Evolutionary conservation across 2,888 invertebrate genomes (phyloP), one percentile per base, ranked within the genome.

Genomic region (Perizoma flavofasciatum): DNA sequence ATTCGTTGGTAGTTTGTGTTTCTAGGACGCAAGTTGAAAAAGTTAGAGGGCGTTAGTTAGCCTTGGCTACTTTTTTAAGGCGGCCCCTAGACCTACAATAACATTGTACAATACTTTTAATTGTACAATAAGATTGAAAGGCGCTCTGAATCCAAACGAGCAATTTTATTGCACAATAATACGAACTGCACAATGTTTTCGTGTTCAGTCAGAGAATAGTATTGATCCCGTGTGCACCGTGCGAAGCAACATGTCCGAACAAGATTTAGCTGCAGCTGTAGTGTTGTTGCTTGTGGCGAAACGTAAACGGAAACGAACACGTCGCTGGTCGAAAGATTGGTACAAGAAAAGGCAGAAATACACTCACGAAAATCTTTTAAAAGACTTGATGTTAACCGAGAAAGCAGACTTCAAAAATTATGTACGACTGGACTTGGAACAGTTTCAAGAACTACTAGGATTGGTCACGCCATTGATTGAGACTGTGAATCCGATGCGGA

Each of bases 351-450:
- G 54, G 47, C 51, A 10, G 39, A 58, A 62, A 58, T 54, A 55
- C 39, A 58, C 47, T 47, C 58, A 61, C 50, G 57, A 61, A 61
- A 52, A 53, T 61, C 48, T 61, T 44, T 49, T 61, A 55, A 61
- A 61, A 56, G 55, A 61, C 52, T 61, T 55, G 60, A 55, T 52
- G 60, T 55, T 61, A 61, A 61, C 51, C 46, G 55, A 52, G 55
- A 35, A 55, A 55, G 45, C 35, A 40, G 61, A 57, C 61, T 57
- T 57, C 57, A 61, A 61, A 5, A 55, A 35, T 35, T 35, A 35
- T 35, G 35, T 35, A 35, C 35, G 35, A 35, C 35, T 35, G 55
- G 45, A 50, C 46, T 59, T 49, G 49, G 40, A 49, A 54, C 44
- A 53, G 45, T 53, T 53, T 45, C 55, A 60, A 51, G 43, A 47